Evolutionary conservation across 2,113 vertebrate genomes (phyloP), one percentile per base, ranked within the genome.

Genomic region (Aepyceros melampus): DNA sequence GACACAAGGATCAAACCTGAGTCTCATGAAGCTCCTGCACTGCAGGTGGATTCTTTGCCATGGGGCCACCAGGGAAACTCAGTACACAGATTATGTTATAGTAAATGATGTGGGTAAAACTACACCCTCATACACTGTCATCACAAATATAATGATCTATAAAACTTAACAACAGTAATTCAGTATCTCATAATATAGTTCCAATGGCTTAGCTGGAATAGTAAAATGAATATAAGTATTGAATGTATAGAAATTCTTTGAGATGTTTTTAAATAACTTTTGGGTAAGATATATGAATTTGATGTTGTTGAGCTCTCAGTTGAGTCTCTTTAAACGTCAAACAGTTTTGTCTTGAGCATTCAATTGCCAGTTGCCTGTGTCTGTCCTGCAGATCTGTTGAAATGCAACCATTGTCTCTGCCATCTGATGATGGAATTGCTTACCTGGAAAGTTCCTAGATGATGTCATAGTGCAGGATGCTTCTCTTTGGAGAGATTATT

Each of bases 221-320:
- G 31, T 93, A 89, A 45, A 85, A n/a, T 90, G 55, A 91, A 56
- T 82, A 45, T n/a, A 25, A 55, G 55, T 71, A 40, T 31, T 53
- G 19, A 45, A n/a, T 71, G 8, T 33, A 60, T 53, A 56, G 25
- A 49, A 92, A 67, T 86, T 25, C 31, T 76, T 91, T 79, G 23
- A 45, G 90, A 55, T n/a, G 8, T 60, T 62, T 87, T 3, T 29
- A 9, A 71, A 47, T 58, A 29, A 79, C 40, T 45, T 62, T n/a
- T 55, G 31, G 55, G 0, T 12, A 86, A 49, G 33, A 7, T 84
- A 43, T 21, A 27, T 88, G 60, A 51, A 40, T 74, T 87, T 94
- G 74, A 21, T 67, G 15, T 53, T 71, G 19, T 76, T 71, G 43
- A 15, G 2, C 31, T 78, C 11, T 55, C 51, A 36, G 7, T 85